Percentiles rank a stretch among this genome's conserved stretches.
Conservation (phyloP, 2,797 vertebrate species). For the Lemur catta region DNA sequence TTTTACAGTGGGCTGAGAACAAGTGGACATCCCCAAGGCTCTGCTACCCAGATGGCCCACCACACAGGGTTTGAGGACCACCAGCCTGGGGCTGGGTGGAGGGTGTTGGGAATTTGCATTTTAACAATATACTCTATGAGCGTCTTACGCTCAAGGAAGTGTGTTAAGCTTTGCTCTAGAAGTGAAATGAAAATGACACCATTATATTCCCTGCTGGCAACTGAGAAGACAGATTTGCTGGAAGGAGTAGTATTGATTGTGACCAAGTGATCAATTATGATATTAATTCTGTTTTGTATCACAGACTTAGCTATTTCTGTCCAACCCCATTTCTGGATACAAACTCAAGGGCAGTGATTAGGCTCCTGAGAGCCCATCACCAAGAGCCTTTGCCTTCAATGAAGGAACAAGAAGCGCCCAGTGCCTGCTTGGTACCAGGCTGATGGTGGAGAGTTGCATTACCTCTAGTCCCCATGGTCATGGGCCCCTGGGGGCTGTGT, state of each 20-base stretch:
- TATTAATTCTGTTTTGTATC: not conserved
- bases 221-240: not conserved
- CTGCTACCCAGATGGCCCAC: not conserved
- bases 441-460: not conserved
- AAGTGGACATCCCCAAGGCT: not conserved
- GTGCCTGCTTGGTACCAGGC: not conserved
- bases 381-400: not conserved
- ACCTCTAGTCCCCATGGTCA: not conserved
- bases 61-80: not conserved
- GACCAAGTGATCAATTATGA: not conserved
- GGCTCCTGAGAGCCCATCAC: not conserved
- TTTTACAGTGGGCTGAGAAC: not conserved
- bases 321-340: not conserved
- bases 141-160: not conserved
- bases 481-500: no score
- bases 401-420: not conserved
- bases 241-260: not conserved
- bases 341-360: not conserved
- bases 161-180: not conserved
- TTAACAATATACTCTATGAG: not conserved
- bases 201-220: not conserved
- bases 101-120: not conserved
- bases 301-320: not conserved
- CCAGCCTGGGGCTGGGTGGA: not conserved
- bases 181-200: not conserved